Evolutionary conservation across 1,140 invertebrate genomes (phyloP), one percentile per base, ranked within the genome.

Genomic region (Zaprionus lachaisei): DNA sequence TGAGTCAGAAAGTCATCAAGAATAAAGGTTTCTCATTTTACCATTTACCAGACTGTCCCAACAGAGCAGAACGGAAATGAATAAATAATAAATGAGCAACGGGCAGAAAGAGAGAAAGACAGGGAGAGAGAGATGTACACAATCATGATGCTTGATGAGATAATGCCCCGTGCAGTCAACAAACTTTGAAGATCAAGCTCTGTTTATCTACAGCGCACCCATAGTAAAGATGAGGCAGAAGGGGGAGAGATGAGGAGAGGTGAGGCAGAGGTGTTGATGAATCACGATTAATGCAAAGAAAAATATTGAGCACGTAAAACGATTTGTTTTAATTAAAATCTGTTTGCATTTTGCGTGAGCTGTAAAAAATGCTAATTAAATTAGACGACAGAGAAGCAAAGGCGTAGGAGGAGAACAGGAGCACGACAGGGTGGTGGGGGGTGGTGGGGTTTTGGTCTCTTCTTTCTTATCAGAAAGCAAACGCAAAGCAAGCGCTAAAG

Each of bases 351-450:
- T 70, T 80, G 77, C 60, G 66, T 71, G 72, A 77, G 83, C 76
- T 83, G 80, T 86, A 83, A 89, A 86, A 78, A 75, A 81, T 68
- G 71, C 83, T 87, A 87, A 87, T 87, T 87, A 79, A 87, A 87
- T 87, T 87, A 87, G 67, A 60, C 58, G 67, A 70, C 41, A 44
- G 17, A 54, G 6, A 28, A 7, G 22, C n/a, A 22, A 12, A 22
- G 17, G 9, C 31, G 56, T 15, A 9, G 14, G 15, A 15, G 38
- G 4, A 37, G 38, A 1, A 17, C 14, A 56, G 28, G 24, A 17
- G 47, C 11, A 54, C 20, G n/a, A 11, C 6, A 6, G 20, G 15
- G 37, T 37, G 44, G 34, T 24, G 44, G 26, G 34, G 28, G 0
- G n/a, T n/a, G n/a, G n/a, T n/a, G 26, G 5, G 5, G 26, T 1